These are phyloP conservation scores for Athetis lepigone DNA, from an alignment of 2,888 invertebrate species.

Conservation along the genomic window DNA sequence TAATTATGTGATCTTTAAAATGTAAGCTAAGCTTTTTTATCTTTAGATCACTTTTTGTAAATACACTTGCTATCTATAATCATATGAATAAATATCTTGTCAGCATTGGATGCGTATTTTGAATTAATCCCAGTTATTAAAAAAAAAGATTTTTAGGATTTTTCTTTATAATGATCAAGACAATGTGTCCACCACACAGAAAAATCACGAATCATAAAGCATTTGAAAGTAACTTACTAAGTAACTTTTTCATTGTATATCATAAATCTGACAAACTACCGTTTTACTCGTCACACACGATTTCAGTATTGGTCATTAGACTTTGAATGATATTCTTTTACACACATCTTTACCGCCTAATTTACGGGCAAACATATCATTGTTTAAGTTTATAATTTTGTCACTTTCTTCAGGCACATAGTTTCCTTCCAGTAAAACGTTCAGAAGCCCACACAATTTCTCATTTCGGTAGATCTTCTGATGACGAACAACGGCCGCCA, in stretches of 20 bases:
- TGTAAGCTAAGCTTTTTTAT: constrained; percentile 44
- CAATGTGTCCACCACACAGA: neutral
- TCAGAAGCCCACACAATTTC: constrained; percentile 69
- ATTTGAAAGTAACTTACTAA: neutral
- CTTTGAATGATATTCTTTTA: neutral
- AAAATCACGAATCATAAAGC: neutral
- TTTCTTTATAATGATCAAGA: neutral
- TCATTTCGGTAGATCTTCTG: constrained; percentile 64
- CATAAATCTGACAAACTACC: no score
- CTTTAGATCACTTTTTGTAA: constrained; percentile 61
- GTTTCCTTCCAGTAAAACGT: constrained; percentile 76
- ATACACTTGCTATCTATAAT: constrained; percentile 61
- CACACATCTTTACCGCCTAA: neutral
- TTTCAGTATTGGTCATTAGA: no score
- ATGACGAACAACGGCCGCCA: constrained; percentile 68
- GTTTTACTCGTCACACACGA: no score
- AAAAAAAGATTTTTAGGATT: no score
- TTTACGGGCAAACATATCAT: constrained; percentile 51
- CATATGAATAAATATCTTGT: constrained; percentile 56
- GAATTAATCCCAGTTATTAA: neutral
- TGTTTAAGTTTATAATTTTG: constrained; percentile 64
- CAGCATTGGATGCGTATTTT: constrained; percentile 32
- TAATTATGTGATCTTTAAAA: constrained; percentile 29
- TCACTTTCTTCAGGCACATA: constrained; percentile 66
- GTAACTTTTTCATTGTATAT: no score